Percentiles rank a stretch among this genome's conserved stretches.
These are phyloP conservation scores for Melanargia galathea DNA, from an alignment of 2,888 invertebrate species.

Conservation along the genomic window DNA sequence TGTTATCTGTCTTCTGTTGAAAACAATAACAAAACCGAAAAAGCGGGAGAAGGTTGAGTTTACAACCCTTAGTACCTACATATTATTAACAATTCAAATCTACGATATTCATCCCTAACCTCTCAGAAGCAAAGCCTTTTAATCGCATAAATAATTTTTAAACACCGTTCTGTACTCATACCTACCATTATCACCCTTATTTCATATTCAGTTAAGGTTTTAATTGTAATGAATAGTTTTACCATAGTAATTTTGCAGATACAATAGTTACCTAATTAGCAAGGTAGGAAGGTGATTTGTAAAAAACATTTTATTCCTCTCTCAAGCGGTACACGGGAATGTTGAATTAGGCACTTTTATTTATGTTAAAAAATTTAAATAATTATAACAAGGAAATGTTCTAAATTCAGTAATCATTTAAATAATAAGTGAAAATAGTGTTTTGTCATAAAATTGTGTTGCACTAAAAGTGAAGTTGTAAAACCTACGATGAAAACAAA, in stretches of 20 bases:
- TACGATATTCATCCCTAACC: background rate
- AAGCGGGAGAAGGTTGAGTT: background rate
- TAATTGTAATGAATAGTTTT: background rate
- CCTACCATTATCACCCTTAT: background rate
- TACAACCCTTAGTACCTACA: background rate
- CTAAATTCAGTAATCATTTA: background rate
- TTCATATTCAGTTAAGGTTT: background rate
- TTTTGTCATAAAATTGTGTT: background rate
- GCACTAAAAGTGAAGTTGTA: too few species aligned
- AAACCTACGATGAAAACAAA: background rate
- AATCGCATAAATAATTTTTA: too few species aligned
- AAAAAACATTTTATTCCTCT: conserved; percentile 1
- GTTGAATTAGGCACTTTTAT: background rate
- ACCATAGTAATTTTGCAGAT: background rate
- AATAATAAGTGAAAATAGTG: background rate
- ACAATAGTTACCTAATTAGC: background rate
- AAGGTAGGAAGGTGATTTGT: background rate
- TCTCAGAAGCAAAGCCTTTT: background rate
- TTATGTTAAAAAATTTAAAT: background rate
- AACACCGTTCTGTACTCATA: background rate
- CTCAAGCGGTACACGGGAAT: background rate
- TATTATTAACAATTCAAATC: background rate
- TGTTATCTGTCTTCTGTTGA: background rate
- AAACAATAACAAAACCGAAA: background rate
- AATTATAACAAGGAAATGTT: background rate